Conservation (phyloP, 2,113 vertebrate genomes). For the Oncorhynchus clarkii region DNA sequence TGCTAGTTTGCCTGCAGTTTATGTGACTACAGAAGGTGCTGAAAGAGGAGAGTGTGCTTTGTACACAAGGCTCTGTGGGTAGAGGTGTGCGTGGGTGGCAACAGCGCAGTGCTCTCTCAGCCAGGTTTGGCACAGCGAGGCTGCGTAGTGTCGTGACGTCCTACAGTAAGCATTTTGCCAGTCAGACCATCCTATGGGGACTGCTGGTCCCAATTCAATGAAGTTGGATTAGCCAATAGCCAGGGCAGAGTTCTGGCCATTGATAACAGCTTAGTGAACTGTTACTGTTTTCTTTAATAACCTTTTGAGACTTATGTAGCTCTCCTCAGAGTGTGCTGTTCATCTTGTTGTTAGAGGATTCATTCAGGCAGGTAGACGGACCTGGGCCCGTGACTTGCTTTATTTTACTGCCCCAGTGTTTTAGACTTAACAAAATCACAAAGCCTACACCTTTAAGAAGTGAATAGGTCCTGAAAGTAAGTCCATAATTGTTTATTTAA, state of each 20-base stretch:
- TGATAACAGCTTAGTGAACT: background rate
- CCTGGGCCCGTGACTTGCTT: background rate
- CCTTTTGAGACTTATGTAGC: background rate
- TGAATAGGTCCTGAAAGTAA: background rate
- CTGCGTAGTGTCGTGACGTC: constrained; percentile 51
- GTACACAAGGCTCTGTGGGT: constrained; percentile 54
- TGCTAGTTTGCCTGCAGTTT: constrained; percentile 9
- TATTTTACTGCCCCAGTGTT: background rate
- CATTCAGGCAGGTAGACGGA: background rate
- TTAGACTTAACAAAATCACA: background rate
- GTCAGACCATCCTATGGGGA: constrained; percentile 29
- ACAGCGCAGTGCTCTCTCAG: constrained; percentile 55
- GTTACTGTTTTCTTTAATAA: background rate
- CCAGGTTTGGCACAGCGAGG: constrained; percentile 60
- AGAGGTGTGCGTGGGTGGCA: constrained; percentile 60
- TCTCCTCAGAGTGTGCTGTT: background rate
- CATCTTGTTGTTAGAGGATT: background rate
- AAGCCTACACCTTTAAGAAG: background rate
- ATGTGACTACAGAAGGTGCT: constrained; percentile 44
- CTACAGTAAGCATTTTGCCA: constrained; percentile 55
- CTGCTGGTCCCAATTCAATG: constrained; percentile 1
- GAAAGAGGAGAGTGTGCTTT: constrained; percentile 44
- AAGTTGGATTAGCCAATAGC: background rate
- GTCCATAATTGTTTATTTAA: background rate
- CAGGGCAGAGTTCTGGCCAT: background rate